A percentile compares a stretch with the other conserved stretches of the same genome.
These are phyloP conservation scores for Zoanthus gigantus DNA, from an alignment of 92 coral and sea anemone species.

Conservation along the genomic window DNA sequence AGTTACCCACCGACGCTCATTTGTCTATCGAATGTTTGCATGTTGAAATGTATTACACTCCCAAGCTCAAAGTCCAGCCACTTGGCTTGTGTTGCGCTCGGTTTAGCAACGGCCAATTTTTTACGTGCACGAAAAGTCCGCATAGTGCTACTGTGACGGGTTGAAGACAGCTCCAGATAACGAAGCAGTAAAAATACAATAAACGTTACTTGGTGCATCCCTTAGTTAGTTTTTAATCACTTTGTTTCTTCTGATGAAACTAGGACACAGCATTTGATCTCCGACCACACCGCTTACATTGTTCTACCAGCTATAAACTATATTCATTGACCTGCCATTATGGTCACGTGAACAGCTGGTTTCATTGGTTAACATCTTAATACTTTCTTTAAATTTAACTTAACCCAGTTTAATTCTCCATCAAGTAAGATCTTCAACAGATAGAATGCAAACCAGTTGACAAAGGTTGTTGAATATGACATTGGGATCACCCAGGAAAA, in stretches of 20 bases:
- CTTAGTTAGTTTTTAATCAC: background rate
- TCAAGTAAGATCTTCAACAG: too few species aligned
- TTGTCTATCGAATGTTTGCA: slow-evolving; percentile 78
- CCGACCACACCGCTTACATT: background rate
- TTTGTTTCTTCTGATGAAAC: background rate
- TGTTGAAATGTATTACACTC: slow-evolving; percentile 88
- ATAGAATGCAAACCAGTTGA: too few species aligned
- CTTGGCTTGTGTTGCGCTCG: slow-evolving; percentile 78
- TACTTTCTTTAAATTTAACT: too few species aligned
- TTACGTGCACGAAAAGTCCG: background rate
- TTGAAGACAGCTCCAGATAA: background rate
- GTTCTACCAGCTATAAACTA: background rate
- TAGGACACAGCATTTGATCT: background rate
- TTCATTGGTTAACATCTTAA: background rate
- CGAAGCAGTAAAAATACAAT: background rate
- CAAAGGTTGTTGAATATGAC: too few species aligned
- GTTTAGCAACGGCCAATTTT: slow-evolving; percentile 55
- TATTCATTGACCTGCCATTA: background rate
- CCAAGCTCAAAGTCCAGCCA: slow-evolving; percentile 91
- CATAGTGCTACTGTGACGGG: background rate
- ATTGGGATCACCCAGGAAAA: too few species aligned
- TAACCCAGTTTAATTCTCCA: too few species aligned
- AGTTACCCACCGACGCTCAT: slow-evolving; percentile 80
- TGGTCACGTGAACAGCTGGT: background rate
- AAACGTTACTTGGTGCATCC: background rate